Percentiles rank a stretch among this genome's conserved stretches.
Conservation (phyloP, 2,888 invertebrate genomes). For the Thecocarcelia acutangulata region DNA sequence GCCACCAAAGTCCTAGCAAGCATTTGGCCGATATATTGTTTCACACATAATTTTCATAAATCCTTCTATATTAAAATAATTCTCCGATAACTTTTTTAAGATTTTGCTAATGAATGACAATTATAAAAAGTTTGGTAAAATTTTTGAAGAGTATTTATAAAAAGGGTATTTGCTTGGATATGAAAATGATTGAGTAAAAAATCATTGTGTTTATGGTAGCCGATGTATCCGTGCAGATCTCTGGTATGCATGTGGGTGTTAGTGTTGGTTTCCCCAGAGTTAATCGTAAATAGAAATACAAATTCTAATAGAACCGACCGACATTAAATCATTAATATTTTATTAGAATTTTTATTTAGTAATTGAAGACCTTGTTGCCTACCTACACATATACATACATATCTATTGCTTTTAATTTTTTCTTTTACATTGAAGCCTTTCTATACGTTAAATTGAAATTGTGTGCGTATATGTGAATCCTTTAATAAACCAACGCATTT, state of each 20-base stretch:
- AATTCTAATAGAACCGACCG: constrained; percentile 59
- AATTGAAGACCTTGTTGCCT: constrained; percentile 52
- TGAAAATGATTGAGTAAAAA: too few relatives aligned
- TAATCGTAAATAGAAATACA: neutral
- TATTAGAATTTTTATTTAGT: constrained; percentile 71
- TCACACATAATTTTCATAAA: too few relatives aligned
- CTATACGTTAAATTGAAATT: neutral
- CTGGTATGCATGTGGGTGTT: neutral
- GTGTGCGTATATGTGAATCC: neutral
- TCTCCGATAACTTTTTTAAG: too few relatives aligned
- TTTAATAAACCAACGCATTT: neutral
- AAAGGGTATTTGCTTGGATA: too few relatives aligned
- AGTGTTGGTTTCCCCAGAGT: neutral
- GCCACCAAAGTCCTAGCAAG: too few relatives aligned
- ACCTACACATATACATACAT: neutral
- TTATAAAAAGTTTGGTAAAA: too few relatives aligned
- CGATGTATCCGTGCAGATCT: neutral
- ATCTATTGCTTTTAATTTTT: neutral
- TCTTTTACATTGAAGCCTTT: neutral
- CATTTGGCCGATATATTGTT: too few relatives aligned
- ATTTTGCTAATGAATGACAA: too few relatives aligned
- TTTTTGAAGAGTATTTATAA: too few relatives aligned
- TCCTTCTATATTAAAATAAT: too few relatives aligned
- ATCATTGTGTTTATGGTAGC: too few relatives aligned
- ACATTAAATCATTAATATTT: constrained; percentile 78